Evolutionary conservation across 2,888 invertebrate species (phyloP).

Genomic region (Patella pellucida): DNA sequence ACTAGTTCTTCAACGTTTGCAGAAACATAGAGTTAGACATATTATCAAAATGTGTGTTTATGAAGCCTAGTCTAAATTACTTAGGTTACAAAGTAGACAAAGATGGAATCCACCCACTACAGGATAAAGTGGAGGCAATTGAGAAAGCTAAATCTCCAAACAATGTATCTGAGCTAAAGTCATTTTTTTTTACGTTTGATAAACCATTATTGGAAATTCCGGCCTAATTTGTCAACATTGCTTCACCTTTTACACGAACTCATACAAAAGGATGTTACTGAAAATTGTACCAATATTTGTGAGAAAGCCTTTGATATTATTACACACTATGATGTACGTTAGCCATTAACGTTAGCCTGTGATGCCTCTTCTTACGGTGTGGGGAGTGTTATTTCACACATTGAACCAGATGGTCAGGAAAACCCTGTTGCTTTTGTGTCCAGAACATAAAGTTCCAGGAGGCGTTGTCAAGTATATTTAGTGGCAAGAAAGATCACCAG

Average conservation of each 20-base stretch:
- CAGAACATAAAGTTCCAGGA: no score
- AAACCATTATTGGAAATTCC: not conserved
- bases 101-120: conserved; percentile 31
- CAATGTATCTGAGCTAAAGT: conserved; percentile 44
- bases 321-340: conserved; percentile 45
- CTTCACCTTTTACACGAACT: not conserved
- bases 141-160: conserved; percentile 44
- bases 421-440: no score
- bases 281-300: conserved; percentile 17
- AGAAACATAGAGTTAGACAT: conserved; percentile 9
- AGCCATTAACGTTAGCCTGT: conserved; percentile 56
- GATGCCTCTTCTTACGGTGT: conserved; percentile 68
- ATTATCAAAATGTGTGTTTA: conserved; percentile 22
- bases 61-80: conserved; percentile 19
- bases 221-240: conserved; percentile 11
- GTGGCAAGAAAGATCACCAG: conserved; percentile 17
- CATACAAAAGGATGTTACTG: conserved; percentile 2
- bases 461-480: not conserved
- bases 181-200: conserved; percentile 38
- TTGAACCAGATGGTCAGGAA: not conserved
- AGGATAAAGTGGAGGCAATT: conserved; percentile 46
- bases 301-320: conserved; percentile 26
- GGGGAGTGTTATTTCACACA: conserved; percentile 45
- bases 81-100: conserved; percentile 26
- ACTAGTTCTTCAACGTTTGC: conserved; percentile 11